These are phyloP conservation scores for Phyllostomus discolor DNA, from an alignment of 2,113 vertebrate genomes.

Conservation along the genomic window DNA sequence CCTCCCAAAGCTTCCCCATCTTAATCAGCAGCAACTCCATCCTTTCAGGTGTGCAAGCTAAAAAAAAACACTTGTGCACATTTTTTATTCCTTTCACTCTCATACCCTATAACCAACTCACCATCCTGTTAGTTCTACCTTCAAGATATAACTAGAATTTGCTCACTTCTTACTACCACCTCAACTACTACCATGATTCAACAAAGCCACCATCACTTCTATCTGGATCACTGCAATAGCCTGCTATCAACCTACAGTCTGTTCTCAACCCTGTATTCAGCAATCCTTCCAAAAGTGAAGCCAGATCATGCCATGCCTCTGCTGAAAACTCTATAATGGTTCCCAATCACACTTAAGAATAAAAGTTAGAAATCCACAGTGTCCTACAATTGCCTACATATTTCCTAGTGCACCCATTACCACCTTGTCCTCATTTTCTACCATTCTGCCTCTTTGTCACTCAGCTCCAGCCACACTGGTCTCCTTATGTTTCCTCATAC, in stretches of 20 bases:
- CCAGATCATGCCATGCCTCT: neutral
- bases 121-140: neutral
- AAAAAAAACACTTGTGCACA: neutral
- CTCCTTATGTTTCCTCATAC: neutral
- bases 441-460: neutral
- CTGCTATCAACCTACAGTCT: neutral
- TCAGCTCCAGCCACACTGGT: neutral
- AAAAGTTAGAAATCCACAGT: neutral
- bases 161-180: neutral
- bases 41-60: neutral
- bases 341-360: neutral
- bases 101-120: neutral
- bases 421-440: neutral
- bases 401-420: neutral
- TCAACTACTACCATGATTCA: neutral
- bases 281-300: neutral
- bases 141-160: neutral
- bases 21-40: neutral
- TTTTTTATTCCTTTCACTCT: neutral
- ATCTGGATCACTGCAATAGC: neutral
- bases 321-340: neutral
- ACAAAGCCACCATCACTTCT: neutral
- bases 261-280: neutral
- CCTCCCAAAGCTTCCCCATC: neutral
- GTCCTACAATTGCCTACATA: neutral